Evolutionary conservation across 2,113 vertebrate species (phyloP).

Genomic region (Erinaceus europaeus): DNA sequence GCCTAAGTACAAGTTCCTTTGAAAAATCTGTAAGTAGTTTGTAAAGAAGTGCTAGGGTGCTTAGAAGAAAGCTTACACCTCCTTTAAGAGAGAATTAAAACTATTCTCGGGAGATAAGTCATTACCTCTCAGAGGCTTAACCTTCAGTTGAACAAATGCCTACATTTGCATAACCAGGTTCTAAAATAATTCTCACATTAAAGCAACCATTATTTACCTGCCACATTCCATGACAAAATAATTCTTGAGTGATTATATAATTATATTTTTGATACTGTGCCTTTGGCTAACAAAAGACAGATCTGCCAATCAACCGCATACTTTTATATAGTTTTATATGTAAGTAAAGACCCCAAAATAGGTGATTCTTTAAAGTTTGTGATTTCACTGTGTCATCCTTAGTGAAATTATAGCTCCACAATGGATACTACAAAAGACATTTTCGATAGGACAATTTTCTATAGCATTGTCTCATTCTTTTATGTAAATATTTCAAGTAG

Average conservation of each 20-base stretch:
- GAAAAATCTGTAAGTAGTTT: neutral
- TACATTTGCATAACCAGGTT: conserved; percentile 33
- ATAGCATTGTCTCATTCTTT: neutral
- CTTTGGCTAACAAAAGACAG: conserved; percentile 39
- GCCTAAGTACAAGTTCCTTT: neutral
- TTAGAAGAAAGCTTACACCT: neutral
- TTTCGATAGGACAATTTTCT: conserved; percentile 3
- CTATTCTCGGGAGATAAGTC: neutral
- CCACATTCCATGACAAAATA: conserved; percentile 47
- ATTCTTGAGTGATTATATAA: conserved; percentile 58
- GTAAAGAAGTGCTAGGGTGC: neutral
- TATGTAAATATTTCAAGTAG: conserved; percentile 11
- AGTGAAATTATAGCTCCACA: conserved; percentile 13
- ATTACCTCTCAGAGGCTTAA: conserved; percentile 21
- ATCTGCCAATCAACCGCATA: conserved; percentile 27
- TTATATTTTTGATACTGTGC: conserved; percentile 35
- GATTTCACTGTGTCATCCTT: conserved; percentile 13
- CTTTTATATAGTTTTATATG: conserved; percentile 35
- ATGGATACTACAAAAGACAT: neutral
- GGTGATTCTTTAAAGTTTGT: conserved; percentile 30
- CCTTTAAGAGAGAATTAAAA: conserved; percentile 20
- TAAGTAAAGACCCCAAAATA: conserved; percentile 48
- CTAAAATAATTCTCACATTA: conserved; percentile 54
- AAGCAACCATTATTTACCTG: conserved; percentile 57
- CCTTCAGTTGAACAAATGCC: conserved; percentile 32